A percentile compares a stretch with the other conserved stretches of the same genome.
phyloP scores from a whole-genome alignment of 2,113 vertebrate genomes.

The Saccopteryx leptura region DNA sequence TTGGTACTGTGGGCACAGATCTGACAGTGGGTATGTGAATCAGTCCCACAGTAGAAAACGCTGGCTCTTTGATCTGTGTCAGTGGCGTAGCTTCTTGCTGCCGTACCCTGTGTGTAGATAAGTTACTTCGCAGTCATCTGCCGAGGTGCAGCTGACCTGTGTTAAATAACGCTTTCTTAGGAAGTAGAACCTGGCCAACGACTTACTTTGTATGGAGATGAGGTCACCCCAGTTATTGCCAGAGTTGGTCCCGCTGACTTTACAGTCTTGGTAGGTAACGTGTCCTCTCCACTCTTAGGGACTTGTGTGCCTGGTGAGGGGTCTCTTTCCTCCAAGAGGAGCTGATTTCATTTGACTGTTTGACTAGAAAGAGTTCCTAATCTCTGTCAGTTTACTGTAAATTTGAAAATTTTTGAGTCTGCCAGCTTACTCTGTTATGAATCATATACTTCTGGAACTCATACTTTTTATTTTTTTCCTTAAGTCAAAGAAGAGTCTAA shows the following conservation, averaged over 20 bases:
- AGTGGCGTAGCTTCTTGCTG: neutral
- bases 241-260: neutral
- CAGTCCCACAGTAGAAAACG: neutral
- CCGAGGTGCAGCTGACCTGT: neutral
- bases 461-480: neutral
- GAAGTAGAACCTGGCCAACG: neutral
- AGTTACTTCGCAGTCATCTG: neutral
- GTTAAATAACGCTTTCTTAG: neutral
- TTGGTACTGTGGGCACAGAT: neutral
- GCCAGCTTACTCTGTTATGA: conserved; percentile 41
- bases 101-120: neutral
- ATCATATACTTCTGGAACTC: conserved; percentile 46
- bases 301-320: neutral
- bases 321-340: neutral
- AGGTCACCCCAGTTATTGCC: neutral
- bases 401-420: conserved; percentile 40
- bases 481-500: neutral
- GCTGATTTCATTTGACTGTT: neutral
- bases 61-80: neutral
- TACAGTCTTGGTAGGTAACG: neutral
- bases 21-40: neutral
- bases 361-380: neutral
- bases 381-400: conserved; percentile 44
- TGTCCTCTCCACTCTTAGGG: neutral
- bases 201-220: neutral